Percentiles rank a stretch among this genome's conserved stretches.
These are phyloP conservation scores for Eudemis profundana DNA, from an alignment of 2,888 invertebrate genomes.

Conservation along the genomic window DNA sequence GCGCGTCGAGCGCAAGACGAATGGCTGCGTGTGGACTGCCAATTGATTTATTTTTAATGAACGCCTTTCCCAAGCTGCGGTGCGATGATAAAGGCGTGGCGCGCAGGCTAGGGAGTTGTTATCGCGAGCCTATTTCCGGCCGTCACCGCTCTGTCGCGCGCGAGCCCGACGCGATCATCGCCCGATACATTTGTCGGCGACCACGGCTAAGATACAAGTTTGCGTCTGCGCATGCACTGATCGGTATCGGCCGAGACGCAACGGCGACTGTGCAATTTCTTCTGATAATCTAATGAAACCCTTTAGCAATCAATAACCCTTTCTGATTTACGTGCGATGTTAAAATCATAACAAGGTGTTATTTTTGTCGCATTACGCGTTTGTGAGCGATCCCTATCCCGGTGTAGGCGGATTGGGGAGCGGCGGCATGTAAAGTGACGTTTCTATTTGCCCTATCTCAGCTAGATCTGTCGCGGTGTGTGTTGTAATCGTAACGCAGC, in stretches of 20 bases:
- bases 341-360: conserved; percentile 57
- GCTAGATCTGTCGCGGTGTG: conserved; percentile 79
- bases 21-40: conserved; percentile 59
- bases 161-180: conserved; percentile 74
- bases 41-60: conserved; percentile 82
- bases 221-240: conserved; percentile 65
- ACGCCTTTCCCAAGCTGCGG: conserved; percentile 77
- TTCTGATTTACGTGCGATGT: conserved; percentile 48
- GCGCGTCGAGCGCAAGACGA: conserved; percentile 56
- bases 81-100: conserved; percentile 75
- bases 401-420: conserved; percentile 66
- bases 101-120: conserved; percentile 78
- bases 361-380: conserved; percentile 66
- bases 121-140: conserved; percentile 83
- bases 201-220: conserved; percentile 58
- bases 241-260: conserved; percentile 70
- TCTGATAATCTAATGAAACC: conserved; percentile 76
- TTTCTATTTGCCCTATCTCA: conserved; percentile 81
- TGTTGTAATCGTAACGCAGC: conserved; percentile 79
- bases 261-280: conserved; percentile 70
- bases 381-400: conserved; percentile 70
- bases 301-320: conserved; percentile 59
- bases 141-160: conserved; percentile 74
- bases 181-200: conserved; percentile 83
- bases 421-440: conserved; percentile 80